Evolutionary conservation across 2,113 vertebrate species (phyloP).

Genomic region (Pseudonaja textilis): DNA sequence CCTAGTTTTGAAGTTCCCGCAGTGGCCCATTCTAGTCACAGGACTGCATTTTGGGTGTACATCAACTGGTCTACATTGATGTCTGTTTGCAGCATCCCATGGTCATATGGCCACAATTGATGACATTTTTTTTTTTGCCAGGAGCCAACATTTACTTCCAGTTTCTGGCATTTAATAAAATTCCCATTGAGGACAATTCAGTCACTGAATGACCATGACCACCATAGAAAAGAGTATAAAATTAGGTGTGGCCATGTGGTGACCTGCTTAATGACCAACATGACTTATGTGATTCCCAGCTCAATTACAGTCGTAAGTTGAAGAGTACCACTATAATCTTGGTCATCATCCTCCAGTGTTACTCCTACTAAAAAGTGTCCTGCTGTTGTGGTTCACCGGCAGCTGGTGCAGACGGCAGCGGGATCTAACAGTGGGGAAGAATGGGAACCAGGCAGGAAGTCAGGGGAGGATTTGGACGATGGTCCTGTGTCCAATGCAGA

Average conservation of each 20-base stretch:
- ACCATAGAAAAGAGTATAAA: background rate
- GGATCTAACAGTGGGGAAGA: too few relatives aligned
- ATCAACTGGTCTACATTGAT: background rate
- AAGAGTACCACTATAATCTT: background rate
- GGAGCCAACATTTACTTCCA: too few relatives aligned
- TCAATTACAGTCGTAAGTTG: background rate
- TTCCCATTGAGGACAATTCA: background rate
- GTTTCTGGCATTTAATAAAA: too few relatives aligned
- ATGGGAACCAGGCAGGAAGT: too few relatives aligned
- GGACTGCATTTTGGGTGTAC: too few relatives aligned
- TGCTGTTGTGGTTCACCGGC: too few relatives aligned
- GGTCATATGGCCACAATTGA: background rate
- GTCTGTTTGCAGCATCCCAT: background rate
- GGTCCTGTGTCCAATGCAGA: too few relatives aligned
- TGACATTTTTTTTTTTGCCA: background rate
- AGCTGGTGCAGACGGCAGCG: too few relatives aligned
- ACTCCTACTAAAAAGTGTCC: background rate
- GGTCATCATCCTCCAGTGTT: background rate
- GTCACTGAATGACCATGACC: background rate
- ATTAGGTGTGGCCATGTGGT: background rate
- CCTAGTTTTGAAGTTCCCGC: too few relatives aligned
- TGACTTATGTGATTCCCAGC: background rate
- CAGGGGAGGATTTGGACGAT: too few relatives aligned
- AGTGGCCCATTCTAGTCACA: too few relatives aligned
- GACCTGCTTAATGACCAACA: background rate